Base-by-base conservation (phyloP, 2,888 invertebrate genomes). In the Erannis defoliaria region DNA sequence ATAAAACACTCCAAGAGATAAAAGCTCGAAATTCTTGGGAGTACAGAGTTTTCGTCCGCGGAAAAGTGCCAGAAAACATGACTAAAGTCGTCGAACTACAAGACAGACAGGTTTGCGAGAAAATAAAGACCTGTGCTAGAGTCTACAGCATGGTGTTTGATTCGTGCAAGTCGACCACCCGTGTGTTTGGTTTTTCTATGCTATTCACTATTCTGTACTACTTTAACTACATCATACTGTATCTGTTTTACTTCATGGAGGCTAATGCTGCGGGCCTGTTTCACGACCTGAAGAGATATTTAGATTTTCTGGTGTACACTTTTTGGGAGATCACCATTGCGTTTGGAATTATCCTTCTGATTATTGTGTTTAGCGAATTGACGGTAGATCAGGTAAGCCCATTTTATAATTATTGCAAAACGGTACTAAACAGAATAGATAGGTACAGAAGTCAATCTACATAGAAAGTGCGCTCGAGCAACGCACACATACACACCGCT, bases 211-310 rank as follows among this genome's bases (percentile, higher is more conserved):
- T 85, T 68, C 38, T 79, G 0, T 38, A 80, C 9, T 78, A 74
- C 40, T 64, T 85, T 0, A 64, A 76, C 10, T 73, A 75, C 12
- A 77, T 85, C 8, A 74, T 85, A 23, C 60, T 89, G 40, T 83
- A 88, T 56, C 72, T 85, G 62, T 89, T 87, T 66, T 89, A 89
- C 65, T 84, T 90, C 35, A 87, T 90, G 89, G 90, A 89, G 64
- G 90, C 88, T 4, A 88, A 87, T 0, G 86, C 88, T 0, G 76
- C 81, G 0, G 85, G 88, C 0, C 70, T 89, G 50, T 87, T 85
- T 31, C 80, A 82, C 8, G 84, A 89, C 48, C 43, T 78, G 9
- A 67, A 71, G 4, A 79, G 72, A 67, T 90, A 86, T 53, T 55
- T 80, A 0, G 69, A 80, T 29, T 88, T 89, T 45, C 53, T 86